phyloP scores from a whole-genome alignment of 2,113 vertebrate species.

The Pimephales promelas region DNA sequence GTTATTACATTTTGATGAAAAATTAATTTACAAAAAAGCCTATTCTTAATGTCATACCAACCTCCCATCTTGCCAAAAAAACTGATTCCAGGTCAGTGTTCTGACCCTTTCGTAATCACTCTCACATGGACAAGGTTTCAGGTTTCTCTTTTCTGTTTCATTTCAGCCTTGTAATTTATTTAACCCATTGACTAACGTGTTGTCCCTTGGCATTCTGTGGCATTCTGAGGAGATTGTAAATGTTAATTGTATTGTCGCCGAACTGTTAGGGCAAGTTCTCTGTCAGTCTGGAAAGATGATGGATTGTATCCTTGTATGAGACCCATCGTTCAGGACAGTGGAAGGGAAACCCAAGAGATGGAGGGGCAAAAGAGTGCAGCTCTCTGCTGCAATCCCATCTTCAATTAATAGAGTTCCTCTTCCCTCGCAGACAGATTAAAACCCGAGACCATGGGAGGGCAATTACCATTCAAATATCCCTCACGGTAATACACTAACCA shows the following conservation, averaged over 20 bases:
- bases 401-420: constrained; percentile 35
- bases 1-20: constrained; percentile 21
- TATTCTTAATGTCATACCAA: not conserved
- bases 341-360: constrained; percentile 8
- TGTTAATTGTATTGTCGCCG: constrained; percentile 33
- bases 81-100: not conserved
- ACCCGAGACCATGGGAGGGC: constrained; percentile 19
- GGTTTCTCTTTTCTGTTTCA: not conserved
- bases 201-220: constrained; percentile 23
- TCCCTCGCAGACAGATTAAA: constrained; percentile 36
- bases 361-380: constrained; percentile 14
- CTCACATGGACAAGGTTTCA: not conserved
- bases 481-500: constrained; percentile 35
- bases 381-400: constrained; percentile 25
- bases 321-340: not conserved
- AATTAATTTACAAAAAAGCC: not conserved
- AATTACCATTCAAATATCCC: constrained; percentile 44
- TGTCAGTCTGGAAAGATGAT: constrained; percentile 33
- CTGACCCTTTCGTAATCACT: not conserved
- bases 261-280: not conserved
- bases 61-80: not conserved
- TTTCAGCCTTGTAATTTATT: constrained; percentile 14
- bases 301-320: not conserved
- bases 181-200: constrained; percentile 13
- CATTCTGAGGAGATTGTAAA: constrained; percentile 36